Percentiles rank a stretch among this genome's conserved stretches.
Conservation (phyloP, 2,113 vertebrate genomes). For the Saguinus midas region DNA sequence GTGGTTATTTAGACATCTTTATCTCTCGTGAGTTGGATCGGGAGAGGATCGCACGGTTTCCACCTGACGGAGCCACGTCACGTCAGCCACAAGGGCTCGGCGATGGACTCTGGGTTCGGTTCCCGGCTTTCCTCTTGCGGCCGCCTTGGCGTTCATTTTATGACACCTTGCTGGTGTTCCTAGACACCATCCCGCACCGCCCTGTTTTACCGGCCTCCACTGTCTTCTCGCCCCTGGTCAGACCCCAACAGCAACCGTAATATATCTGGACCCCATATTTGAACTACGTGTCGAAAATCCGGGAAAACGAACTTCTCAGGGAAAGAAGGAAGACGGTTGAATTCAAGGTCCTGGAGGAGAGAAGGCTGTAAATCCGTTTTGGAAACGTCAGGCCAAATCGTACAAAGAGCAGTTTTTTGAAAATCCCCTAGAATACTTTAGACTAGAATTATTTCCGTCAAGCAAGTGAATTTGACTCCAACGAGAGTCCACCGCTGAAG, state of each 20-base stretch:
- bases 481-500: background rate
- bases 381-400: background rate
- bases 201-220: background rate
- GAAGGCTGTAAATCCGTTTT: background rate
- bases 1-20: constrained; percentile 34
- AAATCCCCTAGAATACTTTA: background rate
- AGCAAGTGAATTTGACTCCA: background rate
- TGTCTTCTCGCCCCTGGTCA: background rate
- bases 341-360: background rate
- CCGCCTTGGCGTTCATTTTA: background rate
- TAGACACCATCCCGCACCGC: background rate
- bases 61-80: constrained; percentile 62
- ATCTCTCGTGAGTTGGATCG: background rate
- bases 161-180: background rate
- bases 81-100: background rate
- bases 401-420: background rate
- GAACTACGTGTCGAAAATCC: background rate
- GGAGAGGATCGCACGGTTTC: background rate
- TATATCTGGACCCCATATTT: background rate
- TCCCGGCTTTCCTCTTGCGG: background rate
- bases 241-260: background rate
- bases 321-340: background rate
- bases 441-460: background rate
- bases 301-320: background rate
- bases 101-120: background rate